Percentiles rank a stretch among this genome's conserved stretches.
Conservation (phyloP, 2,797 vertebrate genomes). For the Hylomyscus alleni region DNA sequence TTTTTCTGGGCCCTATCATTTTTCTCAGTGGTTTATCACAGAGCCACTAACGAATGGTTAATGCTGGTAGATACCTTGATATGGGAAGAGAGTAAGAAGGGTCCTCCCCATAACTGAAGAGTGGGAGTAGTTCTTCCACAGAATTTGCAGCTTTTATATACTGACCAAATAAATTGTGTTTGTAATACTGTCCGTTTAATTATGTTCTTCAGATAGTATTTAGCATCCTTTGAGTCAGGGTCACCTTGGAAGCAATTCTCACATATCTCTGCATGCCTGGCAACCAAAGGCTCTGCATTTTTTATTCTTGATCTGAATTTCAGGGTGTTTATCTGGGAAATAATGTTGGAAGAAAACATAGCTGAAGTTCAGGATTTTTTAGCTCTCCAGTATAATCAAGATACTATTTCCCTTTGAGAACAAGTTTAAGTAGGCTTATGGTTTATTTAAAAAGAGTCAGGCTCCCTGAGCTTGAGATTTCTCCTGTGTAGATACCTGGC, state of each 20-base stretch:
- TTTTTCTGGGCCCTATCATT: not conserved
- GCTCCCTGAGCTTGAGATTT: not conserved
- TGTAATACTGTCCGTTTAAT: not conserved
- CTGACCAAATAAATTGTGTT: not conserved
- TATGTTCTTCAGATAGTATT: not conserved
- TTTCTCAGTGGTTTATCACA: not conserved
- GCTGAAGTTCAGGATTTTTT: constrained; percentile 47
- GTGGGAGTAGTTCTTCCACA: not conserved
- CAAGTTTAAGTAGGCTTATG: not conserved
- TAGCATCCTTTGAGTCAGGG: not conserved
- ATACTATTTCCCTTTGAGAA: not conserved
- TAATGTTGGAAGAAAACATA: not conserved
- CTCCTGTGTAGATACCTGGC: not conserved
- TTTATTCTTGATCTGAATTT: not conserved
- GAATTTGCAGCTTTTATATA: not conserved
- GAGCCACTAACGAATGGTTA: not conserved
- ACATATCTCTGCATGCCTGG: not conserved
- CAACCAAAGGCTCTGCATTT: not conserved
- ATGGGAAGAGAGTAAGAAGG: not conserved
- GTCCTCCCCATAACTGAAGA: not conserved
- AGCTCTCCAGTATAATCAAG: constrained; percentile 14
- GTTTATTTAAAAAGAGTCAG: constrained; percentile 3
- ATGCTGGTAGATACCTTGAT: not conserved
- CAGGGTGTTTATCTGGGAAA: constrained; percentile 3
- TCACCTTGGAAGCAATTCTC: not conserved